Percentiles rank a stretch among this genome's conserved stretches.
These are phyloP conservation scores for Drosophila baimaii DNA, from an alignment of 1,140 invertebrate genomes.

Conservation along the genomic window DNA sequence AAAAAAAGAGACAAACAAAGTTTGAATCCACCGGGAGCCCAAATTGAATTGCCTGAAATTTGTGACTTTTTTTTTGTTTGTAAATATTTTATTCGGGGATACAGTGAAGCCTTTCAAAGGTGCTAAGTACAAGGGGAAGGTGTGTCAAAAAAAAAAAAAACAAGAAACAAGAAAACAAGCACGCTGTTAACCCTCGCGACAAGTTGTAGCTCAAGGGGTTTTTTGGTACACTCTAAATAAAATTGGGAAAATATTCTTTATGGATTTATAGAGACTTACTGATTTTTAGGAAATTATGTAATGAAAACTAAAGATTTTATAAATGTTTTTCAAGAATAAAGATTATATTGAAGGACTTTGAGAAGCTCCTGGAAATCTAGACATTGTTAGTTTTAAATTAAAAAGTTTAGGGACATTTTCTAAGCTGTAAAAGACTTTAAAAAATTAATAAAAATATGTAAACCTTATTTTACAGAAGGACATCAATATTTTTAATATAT, in stretches of 20 bases:
- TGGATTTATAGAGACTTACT: rapidly evolving
- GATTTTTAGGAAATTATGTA: not conserved
- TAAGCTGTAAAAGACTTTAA: too few relatives aligned
- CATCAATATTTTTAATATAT: not conserved
- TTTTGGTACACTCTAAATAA: constrained; percentile 5
- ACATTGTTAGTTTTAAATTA: not conserved
- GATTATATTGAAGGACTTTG: not conserved
- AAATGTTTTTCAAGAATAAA: not conserved
- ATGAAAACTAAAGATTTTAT: not conserved
- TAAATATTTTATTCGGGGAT: constrained; percentile 13
- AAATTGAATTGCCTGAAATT: constrained; percentile 71
- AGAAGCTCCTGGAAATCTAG: too few relatives aligned
- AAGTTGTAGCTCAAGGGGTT: constrained; percentile 36
- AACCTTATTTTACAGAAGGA: too few relatives aligned
- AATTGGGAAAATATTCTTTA: not conserved
- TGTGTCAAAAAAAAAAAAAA: not conserved
- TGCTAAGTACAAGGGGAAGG: constrained; percentile 59
- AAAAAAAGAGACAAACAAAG: constrained; percentile 31
- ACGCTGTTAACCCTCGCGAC: constrained; percentile 65
- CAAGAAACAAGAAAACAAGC: not conserved
- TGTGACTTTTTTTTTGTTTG: constrained; percentile 8
- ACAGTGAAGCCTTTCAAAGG: constrained; percentile 70
- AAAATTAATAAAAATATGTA: too few relatives aligned
- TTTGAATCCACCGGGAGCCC: constrained; percentile 48
- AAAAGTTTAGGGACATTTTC: not conserved